A percentile compares a stretch with the other conserved stretches of the same genome.
Evolutionary conservation across 2,888 invertebrate genomes (phyloP).

Genomic region (Xylocampa areola): DNA sequence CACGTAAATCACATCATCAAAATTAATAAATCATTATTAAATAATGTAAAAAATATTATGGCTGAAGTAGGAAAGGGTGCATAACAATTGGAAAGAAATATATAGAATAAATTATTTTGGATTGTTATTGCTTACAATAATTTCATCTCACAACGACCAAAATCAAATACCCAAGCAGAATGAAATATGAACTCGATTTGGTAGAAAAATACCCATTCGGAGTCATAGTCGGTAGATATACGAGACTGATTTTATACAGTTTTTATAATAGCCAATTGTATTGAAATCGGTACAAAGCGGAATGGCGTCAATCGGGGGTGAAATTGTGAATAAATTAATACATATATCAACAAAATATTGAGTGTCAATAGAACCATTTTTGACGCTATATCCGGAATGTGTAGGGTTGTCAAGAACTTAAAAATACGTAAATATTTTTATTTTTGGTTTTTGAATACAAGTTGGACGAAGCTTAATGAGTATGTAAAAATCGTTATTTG

Average conservation of each 20-base stretch:
- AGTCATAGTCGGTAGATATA: neutral
- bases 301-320: slow-evolving; percentile 1
- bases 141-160: neutral
- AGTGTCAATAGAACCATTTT: slow-evolving; percentile 17
- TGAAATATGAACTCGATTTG: neutral
- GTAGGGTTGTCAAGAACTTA: slow-evolving; percentile 31
- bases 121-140: neutral
- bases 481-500: no score
- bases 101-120: no score
- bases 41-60: no score
- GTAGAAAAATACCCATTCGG: neutral
- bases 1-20: no score
- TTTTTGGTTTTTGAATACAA: no score
- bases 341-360: slow-evolving; percentile 22
- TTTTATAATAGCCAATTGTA: slow-evolving; percentile 2
- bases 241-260: neutral
- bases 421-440: neutral
- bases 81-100: no score
- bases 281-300: slow-evolving; percentile 10
- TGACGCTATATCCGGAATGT: neutral
- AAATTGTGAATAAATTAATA: slow-evolving; percentile 24
- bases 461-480: no score
- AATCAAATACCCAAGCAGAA: neutral
- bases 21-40: no score
- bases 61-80: no score